Evolutionary conservation across 2,797 vertebrate species (phyloP), one percentile per base, ranked within the genome.

Genomic region (Microcaecilia unicolor): DNA sequence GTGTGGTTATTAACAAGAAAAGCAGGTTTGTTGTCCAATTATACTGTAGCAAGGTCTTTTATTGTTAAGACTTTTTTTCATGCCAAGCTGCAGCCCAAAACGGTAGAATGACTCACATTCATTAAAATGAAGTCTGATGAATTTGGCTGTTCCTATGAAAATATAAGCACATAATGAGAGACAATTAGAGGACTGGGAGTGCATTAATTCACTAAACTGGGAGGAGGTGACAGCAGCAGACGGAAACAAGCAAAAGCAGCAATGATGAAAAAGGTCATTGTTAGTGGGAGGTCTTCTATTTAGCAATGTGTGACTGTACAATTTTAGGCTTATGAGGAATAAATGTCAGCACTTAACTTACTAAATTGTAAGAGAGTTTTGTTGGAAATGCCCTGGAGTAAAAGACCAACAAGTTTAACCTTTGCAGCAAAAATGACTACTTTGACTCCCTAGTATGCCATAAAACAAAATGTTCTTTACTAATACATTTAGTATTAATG

Each of bases 91-190:
- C 33, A 34, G 31, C 18, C 22, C 29, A 22, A 34, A 23, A 14
- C 8, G 25, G 18, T 29, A 34, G 15, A 45, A 25, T 25, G 12
- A 15, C 33, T 38, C 28, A 28, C 28, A 13, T 48, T 31, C 28
- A 41, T 31, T 31, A 47, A 22, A 31, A 32, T 5, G 8, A 32
- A n/a, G 10, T 12, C 45, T 32, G 17, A 18, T 51, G 18, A 29
- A 41, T 36, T 34, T 36, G 25, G 23, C 33, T 29, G 25, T 41
- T 37, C 17, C 39, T 28, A 25, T 32, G 42, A 37, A 51, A 25
- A 24, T 27, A 23, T 36, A 16, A 29, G 13, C 11, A 9, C 22
- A 36, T 31, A 16, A 35, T 28, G 43, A 27, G 37, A 33, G n/a
- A 18, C 15, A 61, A 29, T 18, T 16, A 20, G 32, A 22, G 19